Evolutionary conservation across 2,113 vertebrate species (phyloP).

Genomic region (Ornithorhynchus anatinus): DNA sequence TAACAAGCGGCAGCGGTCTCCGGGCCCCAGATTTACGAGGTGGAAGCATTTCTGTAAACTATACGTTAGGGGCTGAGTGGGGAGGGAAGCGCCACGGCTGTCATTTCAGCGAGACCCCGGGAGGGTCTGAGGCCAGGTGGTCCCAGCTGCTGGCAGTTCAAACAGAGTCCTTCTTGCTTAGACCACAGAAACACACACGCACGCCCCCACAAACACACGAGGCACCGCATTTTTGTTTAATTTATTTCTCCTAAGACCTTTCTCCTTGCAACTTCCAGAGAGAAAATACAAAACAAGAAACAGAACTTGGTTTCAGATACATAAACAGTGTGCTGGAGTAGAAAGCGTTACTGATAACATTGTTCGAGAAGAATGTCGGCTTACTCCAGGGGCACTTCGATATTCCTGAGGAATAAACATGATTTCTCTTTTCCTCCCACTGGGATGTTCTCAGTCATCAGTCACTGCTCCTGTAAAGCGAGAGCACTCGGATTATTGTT

Average conservation of each 20-base stretch:
- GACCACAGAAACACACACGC: constrained; percentile 31
- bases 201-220: constrained; percentile 33
- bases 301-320: constrained; percentile 65
- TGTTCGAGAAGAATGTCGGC: constrained; percentile 56
- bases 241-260: constrained; percentile 74
- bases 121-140: constrained; percentile 30
- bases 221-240: constrained; percentile 59
- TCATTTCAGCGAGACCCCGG: constrained; percentile 1
- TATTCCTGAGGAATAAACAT: constrained; percentile 69
- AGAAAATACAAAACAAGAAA: constrained; percentile 75
- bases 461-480: constrained; percentile 75
- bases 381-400: constrained; percentile 64
- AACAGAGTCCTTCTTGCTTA: constrained; percentile 6
- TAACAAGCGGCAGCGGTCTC: not conserved
- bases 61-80: not conserved
- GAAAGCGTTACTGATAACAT: constrained; percentile 60
- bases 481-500: constrained; percentile 48
- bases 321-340: constrained; percentile 65
- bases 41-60: constrained; percentile 33
- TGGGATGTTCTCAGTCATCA: constrained; percentile 45
- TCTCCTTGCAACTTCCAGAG: constrained; percentile 65
- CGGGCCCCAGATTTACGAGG: constrained; percentile 22
- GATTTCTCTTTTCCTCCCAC: constrained; percentile 63
- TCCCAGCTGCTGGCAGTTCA: constrained; percentile 42
- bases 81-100: not conserved